Evolutionary conservation across 2,113 vertebrate species (phyloP).

Genomic region (Centropus unirufus): DNA sequence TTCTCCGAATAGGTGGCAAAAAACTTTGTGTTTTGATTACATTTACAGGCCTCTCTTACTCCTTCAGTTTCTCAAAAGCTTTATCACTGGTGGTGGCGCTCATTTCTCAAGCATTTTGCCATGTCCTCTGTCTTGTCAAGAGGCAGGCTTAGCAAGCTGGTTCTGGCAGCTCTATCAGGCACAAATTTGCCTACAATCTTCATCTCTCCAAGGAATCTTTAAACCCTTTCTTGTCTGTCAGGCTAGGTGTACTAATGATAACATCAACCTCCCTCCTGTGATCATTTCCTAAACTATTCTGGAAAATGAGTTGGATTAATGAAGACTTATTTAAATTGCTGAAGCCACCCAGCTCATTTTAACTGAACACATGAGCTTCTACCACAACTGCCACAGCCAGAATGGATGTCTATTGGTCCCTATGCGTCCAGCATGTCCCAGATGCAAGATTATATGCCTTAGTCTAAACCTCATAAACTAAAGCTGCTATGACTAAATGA

Average conservation of each 20-base stretch:
- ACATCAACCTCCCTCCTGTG: slow-evolving; percentile 48
- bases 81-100: background rate
- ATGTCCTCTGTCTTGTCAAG: background rate
- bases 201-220: slow-evolving; percentile 31
- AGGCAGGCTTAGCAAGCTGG: background rate
- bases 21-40: background rate
- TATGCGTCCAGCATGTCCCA: background rate
- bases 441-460: background rate
- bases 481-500: background rate
- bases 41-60: background rate
- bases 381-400: background rate
- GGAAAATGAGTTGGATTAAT: slow-evolving; percentile 65
- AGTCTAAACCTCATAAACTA: background rate
- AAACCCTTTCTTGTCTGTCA: slow-evolving; percentile 54
- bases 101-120: background rate
- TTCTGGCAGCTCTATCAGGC: slow-evolving; percentile 18
- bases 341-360: slow-evolving; percentile 21
- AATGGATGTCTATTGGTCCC: background rate
- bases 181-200: slow-evolving; percentile 46
- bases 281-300: slow-evolving; percentile 57
- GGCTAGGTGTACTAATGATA: slow-evolving; percentile 43
- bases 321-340: slow-evolving; percentile 55
- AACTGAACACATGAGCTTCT: background rate
- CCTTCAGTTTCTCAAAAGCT: background rate
- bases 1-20: background rate